Conservation (phyloP, 2,113 vertebrate genomes). For the Triplophysa dalaica region DNA sequence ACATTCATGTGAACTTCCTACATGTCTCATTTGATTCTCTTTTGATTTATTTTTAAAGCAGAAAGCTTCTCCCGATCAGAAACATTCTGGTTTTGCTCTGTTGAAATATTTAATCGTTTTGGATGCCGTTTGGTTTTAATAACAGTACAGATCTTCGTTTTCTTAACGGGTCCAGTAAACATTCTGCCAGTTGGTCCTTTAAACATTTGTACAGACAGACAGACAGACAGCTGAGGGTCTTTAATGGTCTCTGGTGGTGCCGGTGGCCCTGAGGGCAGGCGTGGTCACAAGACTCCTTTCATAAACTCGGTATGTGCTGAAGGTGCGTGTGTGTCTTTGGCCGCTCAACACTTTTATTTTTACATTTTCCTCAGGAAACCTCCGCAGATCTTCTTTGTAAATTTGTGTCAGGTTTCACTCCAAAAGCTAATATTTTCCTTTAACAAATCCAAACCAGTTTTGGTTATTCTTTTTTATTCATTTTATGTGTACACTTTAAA, state of each 20-base stretch:
- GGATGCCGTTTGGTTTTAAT: not conserved
- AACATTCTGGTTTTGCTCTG: not conserved
- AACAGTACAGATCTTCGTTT: slow-evolving; percentile 20
- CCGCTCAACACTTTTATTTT: slow-evolving; percentile 44
- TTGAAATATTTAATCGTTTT: not conserved
- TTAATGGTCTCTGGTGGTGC: slow-evolving; percentile 55
- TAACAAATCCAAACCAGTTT: too few species aligned
- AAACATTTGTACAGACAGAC: slow-evolving; percentile 66
- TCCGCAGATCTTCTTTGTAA: not conserved
- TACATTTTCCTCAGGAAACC: slow-evolving; percentile 28
- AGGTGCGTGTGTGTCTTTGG: slow-evolving; percentile 29
- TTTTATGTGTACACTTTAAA: too few species aligned
- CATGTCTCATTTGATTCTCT: too few species aligned
- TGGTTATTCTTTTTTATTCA: too few species aligned
- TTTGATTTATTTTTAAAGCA: too few species aligned
- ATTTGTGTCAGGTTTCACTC: too few species aligned
- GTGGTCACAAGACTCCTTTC: slow-evolving; percentile 49
- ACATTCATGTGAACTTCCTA: too few species aligned
- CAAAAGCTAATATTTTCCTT: too few species aligned
- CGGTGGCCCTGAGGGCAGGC: slow-evolving; percentile 53
- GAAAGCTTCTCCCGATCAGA: too few species aligned
- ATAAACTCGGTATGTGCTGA: slow-evolving; percentile 41
- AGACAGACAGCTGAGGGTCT: slow-evolving; percentile 72
- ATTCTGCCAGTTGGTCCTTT: slow-evolving; percentile 69
- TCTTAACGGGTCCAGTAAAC: slow-evolving; percentile 41